A percentile compares a stretch with the other conserved stretches of the same genome.
Evolutionary conservation across 2,113 vertebrate species (phyloP).

Genomic region (Burhinus bistriatus): DNA sequence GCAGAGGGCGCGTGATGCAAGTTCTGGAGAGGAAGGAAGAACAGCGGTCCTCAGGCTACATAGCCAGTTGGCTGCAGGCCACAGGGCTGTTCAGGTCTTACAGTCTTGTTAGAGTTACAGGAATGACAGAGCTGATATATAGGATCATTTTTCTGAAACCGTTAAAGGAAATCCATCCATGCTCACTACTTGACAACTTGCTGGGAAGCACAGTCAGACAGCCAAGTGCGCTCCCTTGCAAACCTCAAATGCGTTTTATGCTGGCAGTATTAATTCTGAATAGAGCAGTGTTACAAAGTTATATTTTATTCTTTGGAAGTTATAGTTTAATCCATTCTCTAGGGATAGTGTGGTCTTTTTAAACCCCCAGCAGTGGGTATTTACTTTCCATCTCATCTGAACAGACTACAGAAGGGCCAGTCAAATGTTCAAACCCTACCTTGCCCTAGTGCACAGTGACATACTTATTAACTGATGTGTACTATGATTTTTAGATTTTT

Average conservation of each 20-base stretch:
- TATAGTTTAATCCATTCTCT: background rate
- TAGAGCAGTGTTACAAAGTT: background rate
- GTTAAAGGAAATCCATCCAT: background rate
- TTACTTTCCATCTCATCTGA: background rate
- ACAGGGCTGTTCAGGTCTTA: background rate
- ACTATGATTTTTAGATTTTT: background rate
- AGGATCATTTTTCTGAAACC: background rate
- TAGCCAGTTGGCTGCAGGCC: background rate
- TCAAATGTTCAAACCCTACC: background rate
- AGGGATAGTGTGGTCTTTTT: background rate
- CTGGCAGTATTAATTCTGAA: background rate
- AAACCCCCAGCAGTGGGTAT: background rate
- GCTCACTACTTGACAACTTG: background rate
- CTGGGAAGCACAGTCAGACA: background rate
- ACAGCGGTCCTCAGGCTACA: background rate
- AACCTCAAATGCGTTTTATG: background rate
- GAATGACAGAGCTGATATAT: background rate
- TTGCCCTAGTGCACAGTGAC: background rate
- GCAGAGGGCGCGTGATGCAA: background rate
- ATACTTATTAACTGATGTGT: background rate
- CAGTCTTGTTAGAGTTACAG: background rate
- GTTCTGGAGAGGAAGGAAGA: background rate
- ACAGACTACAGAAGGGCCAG: background rate
- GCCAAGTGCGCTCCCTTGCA: background rate
- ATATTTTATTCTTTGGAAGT: background rate